Percentiles rank a stretch among this genome's conserved stretches.
These are phyloP conservation scores for Phlogophora meticulosa DNA, from an alignment of 2,888 invertebrate species.

Conservation along the genomic window DNA sequence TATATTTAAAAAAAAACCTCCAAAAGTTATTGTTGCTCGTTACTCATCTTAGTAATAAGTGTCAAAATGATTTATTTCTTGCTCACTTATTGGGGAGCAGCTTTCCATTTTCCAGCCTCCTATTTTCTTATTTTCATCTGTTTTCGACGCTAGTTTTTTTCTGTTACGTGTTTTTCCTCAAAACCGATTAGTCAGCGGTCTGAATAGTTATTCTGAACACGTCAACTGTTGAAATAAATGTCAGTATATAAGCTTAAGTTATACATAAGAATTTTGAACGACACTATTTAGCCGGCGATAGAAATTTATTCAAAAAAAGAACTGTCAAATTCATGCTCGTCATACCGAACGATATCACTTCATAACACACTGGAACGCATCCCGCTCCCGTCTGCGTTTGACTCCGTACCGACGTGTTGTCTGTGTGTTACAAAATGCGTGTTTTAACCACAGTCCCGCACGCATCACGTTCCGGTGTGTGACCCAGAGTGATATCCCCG, in stretches of 20 bases:
- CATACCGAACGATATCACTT: neutral
- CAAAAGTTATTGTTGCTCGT: constrained; percentile 74
- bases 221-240: constrained; percentile 22
- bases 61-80: constrained; percentile 80
- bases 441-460: too few relatives aligned
- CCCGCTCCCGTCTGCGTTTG: too few relatives aligned
- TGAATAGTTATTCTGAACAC: constrained; percentile 27
- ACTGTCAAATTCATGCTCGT: neutral
- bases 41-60: constrained; percentile 81
- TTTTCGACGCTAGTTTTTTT: constrained; percentile 47
- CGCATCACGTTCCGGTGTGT: too few relatives aligned
- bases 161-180: constrained; percentile 12
- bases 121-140: constrained; percentile 61
- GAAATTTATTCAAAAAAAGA: neutral
- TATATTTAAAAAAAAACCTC: constrained; percentile 70
- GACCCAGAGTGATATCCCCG: too few relatives aligned
- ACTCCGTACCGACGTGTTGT: too few relatives aligned
- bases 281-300: neutral
- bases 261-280: neutral
- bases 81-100: constrained; percentile 70
- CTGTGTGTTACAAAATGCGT: too few relatives aligned
- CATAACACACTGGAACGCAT: too few relatives aligned
- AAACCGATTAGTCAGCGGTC: constrained; percentile 36
- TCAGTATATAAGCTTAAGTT: neutral
- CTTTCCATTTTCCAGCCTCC: constrained; percentile 59